Evolutionary conservation across 2,113 vertebrate species (phyloP), one percentile per base, ranked within the genome.

Genomic region (Python bivittatus): DNA sequence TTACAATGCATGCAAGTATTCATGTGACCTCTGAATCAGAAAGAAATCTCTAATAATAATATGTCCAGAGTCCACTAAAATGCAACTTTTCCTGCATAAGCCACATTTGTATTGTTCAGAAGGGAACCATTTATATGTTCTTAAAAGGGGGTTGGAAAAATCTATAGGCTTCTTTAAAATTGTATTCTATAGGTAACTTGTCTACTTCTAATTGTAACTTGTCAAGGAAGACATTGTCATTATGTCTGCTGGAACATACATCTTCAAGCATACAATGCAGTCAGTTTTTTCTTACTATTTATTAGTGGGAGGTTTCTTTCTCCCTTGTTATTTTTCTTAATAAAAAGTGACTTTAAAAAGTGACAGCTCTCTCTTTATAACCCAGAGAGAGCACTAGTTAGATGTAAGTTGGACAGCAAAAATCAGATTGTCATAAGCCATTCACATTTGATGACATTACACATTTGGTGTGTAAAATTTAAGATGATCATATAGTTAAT

Each of bases 161-260:
- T 90, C 86, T 44, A 23, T 86, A 22, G 61, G 93, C 20, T 92
- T 95, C 53, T 93, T 92, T 93, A 94, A 93, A 64, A 93, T 27
- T 44, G 85, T 68, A n/a, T 92, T 48, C 13, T 58, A 29, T 94
- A 42, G 57, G 94, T n/a, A n/a, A n/a, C n/a, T n/a, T n/a, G n/a
- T n/a, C n/a, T n/a, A n/a, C n/a, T n/a, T n/a, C 89, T 97, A 97
- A 96, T 97, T 96, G 91, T 86, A 95, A 61, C 93, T 96, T 95
- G 94, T 97, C 95, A 94, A 38, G 72, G 90, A 92, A 96, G 94
- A 94, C 64, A 53, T 93, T 96, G 89, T 95, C 95, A 97, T 97
- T 96, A 94, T 93, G 90, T 93, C 95, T 96, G 22, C 92, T 88
- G 29, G 94, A 94, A 95, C 93, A 93, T 96, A 92, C 57, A 89